Conservation (phyloP, 2,797 vertebrate genomes). For the Darevskia nairensis region DNA sequence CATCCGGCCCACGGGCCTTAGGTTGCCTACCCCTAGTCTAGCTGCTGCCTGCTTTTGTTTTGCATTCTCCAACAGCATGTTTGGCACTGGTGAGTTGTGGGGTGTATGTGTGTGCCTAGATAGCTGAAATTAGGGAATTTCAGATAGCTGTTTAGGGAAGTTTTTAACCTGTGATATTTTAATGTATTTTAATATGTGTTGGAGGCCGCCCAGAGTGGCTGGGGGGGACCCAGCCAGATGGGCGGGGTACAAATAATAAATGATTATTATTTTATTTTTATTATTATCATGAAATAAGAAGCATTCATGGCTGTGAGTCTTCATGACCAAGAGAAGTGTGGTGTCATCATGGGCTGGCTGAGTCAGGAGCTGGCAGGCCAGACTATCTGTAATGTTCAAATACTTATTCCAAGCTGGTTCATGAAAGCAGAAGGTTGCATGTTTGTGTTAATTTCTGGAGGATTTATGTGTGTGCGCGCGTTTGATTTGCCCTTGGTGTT, state of each 20-base stretch:
- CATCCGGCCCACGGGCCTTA: too few relatives aligned
- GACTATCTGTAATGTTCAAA: background rate
- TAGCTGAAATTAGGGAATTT: background rate
- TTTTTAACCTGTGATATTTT: too few relatives aligned
- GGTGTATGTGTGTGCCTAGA: too few relatives aligned
- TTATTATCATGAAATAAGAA: too few relatives aligned
- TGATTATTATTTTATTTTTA: too few relatives aligned
- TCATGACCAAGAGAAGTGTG: background rate
- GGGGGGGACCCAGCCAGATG: too few relatives aligned
- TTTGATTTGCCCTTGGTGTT: background rate
- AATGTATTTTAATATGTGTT: too few relatives aligned
- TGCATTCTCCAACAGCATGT: background rate
- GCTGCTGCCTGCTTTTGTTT: background rate
- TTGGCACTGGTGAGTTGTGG: background rate
- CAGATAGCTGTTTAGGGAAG: too few relatives aligned
- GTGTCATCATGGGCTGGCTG: too few relatives aligned
- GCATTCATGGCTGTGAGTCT: background rate
- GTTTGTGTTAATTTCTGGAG: background rate
- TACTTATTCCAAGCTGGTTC: background rate
- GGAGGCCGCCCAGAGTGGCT: too few relatives aligned
- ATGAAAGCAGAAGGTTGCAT: background rate
- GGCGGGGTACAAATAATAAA: too few relatives aligned
- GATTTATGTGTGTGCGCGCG: background rate
- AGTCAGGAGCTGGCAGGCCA: too few relatives aligned
- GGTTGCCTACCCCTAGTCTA: background rate